These are phyloP conservation scores for Hyperoplus immaculatus DNA, from an alignment of 2,797 vertebrate genomes.

Conservation along the genomic window DNA sequence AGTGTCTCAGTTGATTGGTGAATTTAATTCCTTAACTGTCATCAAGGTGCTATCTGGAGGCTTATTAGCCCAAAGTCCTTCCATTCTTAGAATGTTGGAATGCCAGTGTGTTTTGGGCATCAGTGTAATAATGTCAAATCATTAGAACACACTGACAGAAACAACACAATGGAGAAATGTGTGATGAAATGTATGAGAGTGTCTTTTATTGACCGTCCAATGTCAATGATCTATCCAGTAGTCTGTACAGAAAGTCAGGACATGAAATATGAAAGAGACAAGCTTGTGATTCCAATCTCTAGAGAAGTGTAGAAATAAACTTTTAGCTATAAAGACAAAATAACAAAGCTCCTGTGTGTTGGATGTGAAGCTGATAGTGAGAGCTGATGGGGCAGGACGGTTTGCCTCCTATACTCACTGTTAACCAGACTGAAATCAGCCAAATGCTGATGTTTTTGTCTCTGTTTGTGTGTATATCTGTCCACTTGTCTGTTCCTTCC, in stretches of 20 bases:
- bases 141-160: neutral
- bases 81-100: neutral
- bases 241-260: neutral
- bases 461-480: too few species aligned
- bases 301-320: neutral
- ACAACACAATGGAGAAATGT: neutral
- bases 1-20: too few species aligned
- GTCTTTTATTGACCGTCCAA: neutral
- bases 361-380: neutral
- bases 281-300: too few species aligned
- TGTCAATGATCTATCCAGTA: neutral
- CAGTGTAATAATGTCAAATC: neutral
- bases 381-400: too few species aligned
- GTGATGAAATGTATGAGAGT: neutral
- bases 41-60: neutral
- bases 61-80: neutral
- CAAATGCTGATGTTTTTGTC: too few species aligned
- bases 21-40: neutral
- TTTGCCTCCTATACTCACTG: too few species aligned
- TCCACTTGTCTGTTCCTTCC: too few species aligned
- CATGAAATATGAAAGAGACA: neutral
- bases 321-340: neutral
- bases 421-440: too few species aligned
- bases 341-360: neutral
- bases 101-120: neutral